phyloP scores from a whole-genome alignment of 2,888 invertebrate species.

The Gymnocheta viridis region DNA sequence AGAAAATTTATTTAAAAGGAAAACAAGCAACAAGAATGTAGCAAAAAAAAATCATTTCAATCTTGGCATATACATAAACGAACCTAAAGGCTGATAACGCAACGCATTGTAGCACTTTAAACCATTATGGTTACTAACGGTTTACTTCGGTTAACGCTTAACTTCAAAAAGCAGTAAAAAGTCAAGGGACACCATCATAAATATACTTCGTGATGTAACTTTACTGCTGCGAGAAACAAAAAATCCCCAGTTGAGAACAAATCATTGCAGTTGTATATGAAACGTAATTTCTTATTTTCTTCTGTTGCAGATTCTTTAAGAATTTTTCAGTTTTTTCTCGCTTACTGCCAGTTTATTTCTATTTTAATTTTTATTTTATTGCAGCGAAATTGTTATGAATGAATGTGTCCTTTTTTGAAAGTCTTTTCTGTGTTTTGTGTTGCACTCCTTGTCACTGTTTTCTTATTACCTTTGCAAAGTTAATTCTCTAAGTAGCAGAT shows the following conservation, averaged over 20 bases:
- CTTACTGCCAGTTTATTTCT: background rate
- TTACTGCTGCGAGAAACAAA: background rate
- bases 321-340: background rate
- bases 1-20: background rate
- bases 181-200: background rate
- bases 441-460: background rate
- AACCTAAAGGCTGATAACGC: conserved; percentile 37
- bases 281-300: conserved; percentile 12
- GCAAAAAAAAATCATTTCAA: conserved; percentile 20
- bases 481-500: background rate
- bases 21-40: background rate
- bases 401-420: background rate
- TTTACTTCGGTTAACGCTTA: background rate
- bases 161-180: background rate
- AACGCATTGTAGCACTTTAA: background rate
- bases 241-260: conserved; percentile 12
- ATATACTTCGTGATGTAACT: background rate
- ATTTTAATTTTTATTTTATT: background rate
- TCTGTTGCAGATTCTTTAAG: background rate
- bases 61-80: conserved; percentile 10
- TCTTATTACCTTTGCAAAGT: background rate
- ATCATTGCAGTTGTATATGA: conserved; percentile 28
- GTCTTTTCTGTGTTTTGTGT: background rate
- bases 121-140: background rate
- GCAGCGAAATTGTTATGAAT: background rate